Conservation (phyloP, 1,140 invertebrate genomes). For the Prorops nasuta region DNA sequence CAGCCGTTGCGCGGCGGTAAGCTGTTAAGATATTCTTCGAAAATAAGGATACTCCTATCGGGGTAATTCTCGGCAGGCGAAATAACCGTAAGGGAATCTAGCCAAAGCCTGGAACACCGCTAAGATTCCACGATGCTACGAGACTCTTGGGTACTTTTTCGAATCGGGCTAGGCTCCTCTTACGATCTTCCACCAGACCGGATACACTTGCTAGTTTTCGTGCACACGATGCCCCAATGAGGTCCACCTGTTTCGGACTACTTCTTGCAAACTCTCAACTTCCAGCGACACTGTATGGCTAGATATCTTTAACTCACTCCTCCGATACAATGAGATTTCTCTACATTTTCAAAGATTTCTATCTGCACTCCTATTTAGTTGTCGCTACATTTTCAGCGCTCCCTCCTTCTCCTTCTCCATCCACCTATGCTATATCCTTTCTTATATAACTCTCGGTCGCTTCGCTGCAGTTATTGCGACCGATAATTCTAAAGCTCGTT, state of each 20-base stretch:
- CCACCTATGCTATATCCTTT: no score
- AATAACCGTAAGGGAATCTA: conserved; percentile 53
- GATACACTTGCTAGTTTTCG: conserved; percentile 26
- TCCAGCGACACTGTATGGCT: no score
- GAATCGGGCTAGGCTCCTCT: conserved; percentile 34
- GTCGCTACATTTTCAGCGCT: no score
- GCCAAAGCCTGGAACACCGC: conserved; percentile 36
- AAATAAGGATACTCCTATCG: conserved; percentile 46
- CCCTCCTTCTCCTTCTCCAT: no score
- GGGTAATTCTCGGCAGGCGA: conserved; percentile 45
- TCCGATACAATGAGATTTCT: no score
- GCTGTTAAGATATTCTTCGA: conserved; percentile 49
- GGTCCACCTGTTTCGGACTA: conserved; percentile 24
- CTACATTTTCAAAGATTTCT: no score
- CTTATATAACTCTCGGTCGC: no score
- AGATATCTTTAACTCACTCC: no score
- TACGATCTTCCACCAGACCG: conserved; percentile 9
- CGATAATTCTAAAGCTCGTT: no score
- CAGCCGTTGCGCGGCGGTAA: conserved; percentile 24
- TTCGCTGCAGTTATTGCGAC: no score
- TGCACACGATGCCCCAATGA: conserved; percentile 19
- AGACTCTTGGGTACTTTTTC: conserved; percentile 46
- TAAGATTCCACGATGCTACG: conserved; percentile 44
- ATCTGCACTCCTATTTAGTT: no score
- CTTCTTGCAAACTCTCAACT: conserved; percentile 17